phyloP scores from a whole-genome alignment of 2,797 vertebrate genomes.

The Cossypha polioptera region DNA sequence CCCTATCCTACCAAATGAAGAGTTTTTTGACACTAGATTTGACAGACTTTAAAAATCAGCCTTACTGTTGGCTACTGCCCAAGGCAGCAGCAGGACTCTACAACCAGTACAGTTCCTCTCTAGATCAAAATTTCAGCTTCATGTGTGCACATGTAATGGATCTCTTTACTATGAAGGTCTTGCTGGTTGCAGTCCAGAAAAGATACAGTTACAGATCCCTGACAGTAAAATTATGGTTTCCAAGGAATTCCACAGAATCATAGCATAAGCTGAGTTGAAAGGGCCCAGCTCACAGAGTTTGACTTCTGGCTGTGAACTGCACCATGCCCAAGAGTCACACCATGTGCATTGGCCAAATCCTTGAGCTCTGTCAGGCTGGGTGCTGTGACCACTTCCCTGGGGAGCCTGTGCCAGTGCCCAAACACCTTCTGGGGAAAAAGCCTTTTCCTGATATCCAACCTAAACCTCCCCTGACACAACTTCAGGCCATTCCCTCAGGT shows the following conservation, averaged over 20 bases:
- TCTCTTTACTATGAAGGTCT: background rate
- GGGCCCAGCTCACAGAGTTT: background rate
- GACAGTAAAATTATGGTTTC: background rate
- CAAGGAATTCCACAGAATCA: background rate
- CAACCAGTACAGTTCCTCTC: background rate
- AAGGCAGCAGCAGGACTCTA: background rate
- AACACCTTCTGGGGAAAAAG: accelerated
- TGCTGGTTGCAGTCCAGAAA: background rate
- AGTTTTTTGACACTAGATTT: background rate
- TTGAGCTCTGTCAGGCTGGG: background rate
- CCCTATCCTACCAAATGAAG: background rate
- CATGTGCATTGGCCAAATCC: background rate
- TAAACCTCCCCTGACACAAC: background rate
- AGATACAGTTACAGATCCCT: background rate
- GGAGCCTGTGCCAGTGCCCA: background rate
- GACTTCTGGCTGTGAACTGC: background rate
- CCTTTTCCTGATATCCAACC: background rate
- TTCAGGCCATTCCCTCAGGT: accelerated
- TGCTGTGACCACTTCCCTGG: background rate
- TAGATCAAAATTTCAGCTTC: background rate
- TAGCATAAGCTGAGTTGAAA: background rate
- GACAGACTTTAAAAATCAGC: background rate
- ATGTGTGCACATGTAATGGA: accelerated
- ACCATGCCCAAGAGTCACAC: background rate
- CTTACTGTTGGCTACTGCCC: background rate